Conservation (phyloP, 2,797 vertebrate species). For the Malurus leucopterus region DNA sequence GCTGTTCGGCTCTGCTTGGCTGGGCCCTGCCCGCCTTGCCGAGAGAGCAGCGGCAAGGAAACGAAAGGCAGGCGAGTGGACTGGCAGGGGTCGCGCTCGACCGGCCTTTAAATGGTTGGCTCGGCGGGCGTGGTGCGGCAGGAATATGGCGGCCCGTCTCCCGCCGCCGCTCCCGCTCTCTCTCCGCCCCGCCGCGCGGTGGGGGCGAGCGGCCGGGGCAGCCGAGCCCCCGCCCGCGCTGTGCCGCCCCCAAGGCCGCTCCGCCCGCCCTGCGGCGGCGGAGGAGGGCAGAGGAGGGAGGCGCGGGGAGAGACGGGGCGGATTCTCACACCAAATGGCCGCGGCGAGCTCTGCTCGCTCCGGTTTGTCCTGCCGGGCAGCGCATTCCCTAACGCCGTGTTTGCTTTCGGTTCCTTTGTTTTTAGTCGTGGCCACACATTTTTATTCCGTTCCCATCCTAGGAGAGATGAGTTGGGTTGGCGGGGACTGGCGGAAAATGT, state of each 20-base stretch:
- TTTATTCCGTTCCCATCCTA: background rate
- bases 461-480: background rate
- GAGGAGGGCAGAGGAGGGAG: background rate
- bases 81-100: background rate
- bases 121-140: slow-evolving; percentile 83
- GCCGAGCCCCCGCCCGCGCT: background rate
- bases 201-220: background rate
- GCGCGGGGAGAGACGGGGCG: no score
- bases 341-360: background rate
- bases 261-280: background rate
- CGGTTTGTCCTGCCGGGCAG: background rate
- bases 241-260: background rate
- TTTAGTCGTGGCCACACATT: background rate
- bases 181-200: background rate
- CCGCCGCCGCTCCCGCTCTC: slow-evolving; percentile 36
- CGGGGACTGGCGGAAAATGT: background rate
- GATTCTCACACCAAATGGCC: background rate
- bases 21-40: background rate
- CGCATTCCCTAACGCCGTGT: background rate
- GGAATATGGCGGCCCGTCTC: slow-evolving; percentile 87
- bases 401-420: background rate
- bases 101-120: slow-evolving; percentile 59
- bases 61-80: background rate
- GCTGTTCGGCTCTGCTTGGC: background rate
- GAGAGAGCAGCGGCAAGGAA: background rate